These are phyloP conservation scores for Paedocypris micromegethes DNA, from an alignment of 2,797 vertebrate genomes.

Conservation along the genomic window DNA sequence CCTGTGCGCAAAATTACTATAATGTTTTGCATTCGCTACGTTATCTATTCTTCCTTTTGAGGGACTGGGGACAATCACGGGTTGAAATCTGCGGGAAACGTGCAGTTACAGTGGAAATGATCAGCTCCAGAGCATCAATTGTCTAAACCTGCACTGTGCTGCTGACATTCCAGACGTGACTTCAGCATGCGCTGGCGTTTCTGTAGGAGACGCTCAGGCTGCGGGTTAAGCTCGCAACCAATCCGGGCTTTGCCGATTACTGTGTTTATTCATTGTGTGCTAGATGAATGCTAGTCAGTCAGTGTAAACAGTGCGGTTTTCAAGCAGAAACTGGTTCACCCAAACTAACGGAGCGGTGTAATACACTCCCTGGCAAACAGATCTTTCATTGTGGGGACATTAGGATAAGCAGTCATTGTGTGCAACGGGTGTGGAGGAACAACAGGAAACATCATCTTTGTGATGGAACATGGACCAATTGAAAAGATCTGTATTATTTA, in stretches of 20 bases:
- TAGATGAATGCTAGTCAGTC: conserved; percentile 9
- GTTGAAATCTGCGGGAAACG: neutral
- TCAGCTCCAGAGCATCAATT: neutral
- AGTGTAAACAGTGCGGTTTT: conserved; percentile 16
- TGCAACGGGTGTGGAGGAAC: no score
- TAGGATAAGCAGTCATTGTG: no score
- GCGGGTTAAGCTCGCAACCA: conserved; percentile 14
- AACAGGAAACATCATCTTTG: no score
- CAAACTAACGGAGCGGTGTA: conserved; percentile 3
- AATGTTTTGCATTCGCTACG: no score
- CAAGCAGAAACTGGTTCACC: conserved; percentile 7
- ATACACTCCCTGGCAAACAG: conserved; percentile 1
- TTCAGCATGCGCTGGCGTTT: neutral
- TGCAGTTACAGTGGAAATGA: neutral
- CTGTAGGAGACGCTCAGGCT: no score
- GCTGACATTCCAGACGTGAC: neutral
- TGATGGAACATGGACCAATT: no score
- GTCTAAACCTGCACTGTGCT: neutral
- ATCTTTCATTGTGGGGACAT: no score
- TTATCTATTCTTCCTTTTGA: no score
- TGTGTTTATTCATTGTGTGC: conserved; percentile 13
- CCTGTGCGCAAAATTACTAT: no score
- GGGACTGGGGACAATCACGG: no score
- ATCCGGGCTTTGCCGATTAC: conserved; percentile 7
- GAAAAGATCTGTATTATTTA: no score